Evolutionary conservation across 2,113 vertebrate genomes (phyloP), one percentile per base, ranked within the genome.

Genomic region (Pelecanus crispus): DNA sequence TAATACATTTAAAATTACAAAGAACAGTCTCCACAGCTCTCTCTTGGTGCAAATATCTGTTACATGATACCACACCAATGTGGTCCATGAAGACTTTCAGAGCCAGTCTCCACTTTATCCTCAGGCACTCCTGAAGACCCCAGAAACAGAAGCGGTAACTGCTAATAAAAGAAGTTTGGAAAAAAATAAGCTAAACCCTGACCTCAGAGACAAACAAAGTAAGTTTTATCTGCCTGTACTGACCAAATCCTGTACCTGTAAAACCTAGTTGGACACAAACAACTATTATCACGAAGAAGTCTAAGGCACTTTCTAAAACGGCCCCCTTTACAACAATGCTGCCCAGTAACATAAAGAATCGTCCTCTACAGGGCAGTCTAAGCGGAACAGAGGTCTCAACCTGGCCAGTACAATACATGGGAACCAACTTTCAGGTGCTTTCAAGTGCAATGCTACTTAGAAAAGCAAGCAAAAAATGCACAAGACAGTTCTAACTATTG

Each of bases 261-360:
- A 52, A 81, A 50, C 6, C 61, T 0, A 90, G 44, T 0, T 19
- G 58, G 65, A 53, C 31, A 58, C 0, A 5, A 73, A 29, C 1
- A 58, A 66, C 12, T 12, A 17, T 29, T 11, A 29, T 5, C 6
- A 40, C 1, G 19, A 49, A 81, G 45, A 45, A 56, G 21, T 6
- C 26, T 10, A 14, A 56, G 26, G 42, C 29, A 40, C 6, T 44
- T 44, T 24, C 24, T 83, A 65, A 61, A 13, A 32, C 3, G 24
- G 17, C 11, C 7, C 8, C 8, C 58, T 81, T 50, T 10, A 44
- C 3, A 66, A 28, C 16, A 62, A 6, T 2, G 36, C 40, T 65
- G 34, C 13, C 14, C 16, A 70, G 58, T 32, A 61, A 34, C 14
- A 10, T 4, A 5, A 17, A 34, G 13, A 72, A 47, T 38, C n/a